Base-by-base conservation (phyloP, 2,797 vertebrate species). In the Pseudochromis fuscus region DNA sequence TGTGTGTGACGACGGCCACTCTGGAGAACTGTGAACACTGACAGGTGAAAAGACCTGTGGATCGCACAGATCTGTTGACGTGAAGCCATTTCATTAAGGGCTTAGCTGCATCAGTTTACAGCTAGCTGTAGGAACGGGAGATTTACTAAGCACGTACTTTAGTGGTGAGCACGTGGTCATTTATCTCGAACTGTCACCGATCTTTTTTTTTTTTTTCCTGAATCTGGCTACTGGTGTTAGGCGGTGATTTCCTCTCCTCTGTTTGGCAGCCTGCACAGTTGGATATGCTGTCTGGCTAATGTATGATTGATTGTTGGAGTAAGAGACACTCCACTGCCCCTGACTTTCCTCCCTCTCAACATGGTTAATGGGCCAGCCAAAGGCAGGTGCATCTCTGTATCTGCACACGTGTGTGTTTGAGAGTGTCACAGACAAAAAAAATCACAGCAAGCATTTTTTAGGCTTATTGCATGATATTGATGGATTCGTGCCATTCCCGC, bases 241-340 rank as follows among this genome's bases (percentile, higher is more conserved):
- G 57, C 65, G 48, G 55, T 33, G 68, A 75, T 83, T 72, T 69
- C 72, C 57, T 72, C 67, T 27, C 72, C 63, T 71, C 72, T 82
- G 61, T 46, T 76, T 88, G 84, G 79, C 80, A 86, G 81, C 64
- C 72, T 74, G 63, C 76, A 88, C 69, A 69, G 78, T 75, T 83
- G 85, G 86, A 86, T 83, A 78, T 86, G 83, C 86, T 87, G 83
- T 87, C 77, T 84, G 67, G 81, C 89, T 92, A 91, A 90, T 88
- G 85, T 86, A 75, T 90, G 91, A 92, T 92, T 91, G 91, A 92
- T 92, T 82, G 84, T 79, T 72, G 68, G 84, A 83, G 79, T 87
- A 85, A 87, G 82, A 88, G 84, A 90, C 86, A 91, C 87, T 92
- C 67, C 82, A 83, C 79, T 87, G 77, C 79, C 77, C 79, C 75